Base-by-base conservation (phyloP, 2,113 vertebrate species). In the Aythya baeri region DNA sequence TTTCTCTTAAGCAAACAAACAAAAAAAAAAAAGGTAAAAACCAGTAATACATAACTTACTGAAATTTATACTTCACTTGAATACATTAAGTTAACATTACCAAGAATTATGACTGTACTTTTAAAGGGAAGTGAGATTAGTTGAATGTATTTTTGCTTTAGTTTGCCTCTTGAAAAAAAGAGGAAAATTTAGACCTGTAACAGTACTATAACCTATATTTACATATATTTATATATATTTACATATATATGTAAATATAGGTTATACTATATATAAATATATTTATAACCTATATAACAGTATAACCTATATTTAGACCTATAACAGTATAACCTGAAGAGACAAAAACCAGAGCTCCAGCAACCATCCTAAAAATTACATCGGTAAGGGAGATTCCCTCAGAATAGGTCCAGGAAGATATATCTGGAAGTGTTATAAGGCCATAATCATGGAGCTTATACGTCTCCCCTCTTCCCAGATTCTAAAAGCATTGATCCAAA, bases 1-100 rank as follows among this genome's bases (percentile, higher is more conserved):
- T 98, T 99, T 96, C 99, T 99, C 99, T 46, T 18, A 46, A 46
- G 17, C 17, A 46, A 36, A 96, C 95, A 11, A 91, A 65, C 41
- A 41, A 41, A 38, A 10, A 4, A 78, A 65, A 79, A 38, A 49
- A 16, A 50, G 31, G 13, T n/a, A 67, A 32, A 49, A 74, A 18
- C 23, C 0, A 57, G 6, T 3, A 72, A 67, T 29, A 46, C 59
- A 62, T 86, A 65, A 17, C 38, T 67, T 52, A 71, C 26, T 17
- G 9, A 93, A 67, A 13, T 79, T 34, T 41, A 50, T 75, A 80
- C 50, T 8, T 29, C 14, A 21, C 12, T 85, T 76, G 29, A 66
- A 55, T 26, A 49, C 36, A 21, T 32, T 7, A 89, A 71, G 20
- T 50, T 58, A 71, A 71, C 7, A 41, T 75, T 58, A 62, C 5